These are phyloP conservation scores for Pyrrhosoma nymphula DNA, from an alignment of 2,888 invertebrate genomes.

Conservation along the genomic window DNA sequence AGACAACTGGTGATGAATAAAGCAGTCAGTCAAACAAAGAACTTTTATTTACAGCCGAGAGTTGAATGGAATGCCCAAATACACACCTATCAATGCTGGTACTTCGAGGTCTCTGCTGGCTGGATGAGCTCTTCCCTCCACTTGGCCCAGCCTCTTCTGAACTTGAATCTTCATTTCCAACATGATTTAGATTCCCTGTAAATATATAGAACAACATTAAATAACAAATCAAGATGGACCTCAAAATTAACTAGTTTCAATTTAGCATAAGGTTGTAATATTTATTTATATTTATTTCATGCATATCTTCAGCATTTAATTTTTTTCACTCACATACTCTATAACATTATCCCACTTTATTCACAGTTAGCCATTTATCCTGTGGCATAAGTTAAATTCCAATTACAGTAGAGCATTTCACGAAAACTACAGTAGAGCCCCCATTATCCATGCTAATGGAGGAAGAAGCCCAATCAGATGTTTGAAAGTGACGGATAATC, in stretches of 20 bases:
- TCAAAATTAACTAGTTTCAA: neutral
- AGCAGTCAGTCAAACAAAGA: neutral
- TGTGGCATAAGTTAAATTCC: too few relatives aligned
- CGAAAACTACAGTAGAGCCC: too few relatives aligned
- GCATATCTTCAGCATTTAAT: too few relatives aligned
- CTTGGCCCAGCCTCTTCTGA: conserved; percentile 84
- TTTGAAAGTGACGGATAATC: too few relatives aligned
- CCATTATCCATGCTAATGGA: too few relatives aligned
- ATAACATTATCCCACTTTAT: too few relatives aligned
- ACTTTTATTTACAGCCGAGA: neutral
- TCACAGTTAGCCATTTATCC: too few relatives aligned
- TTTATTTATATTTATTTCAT: neutral
- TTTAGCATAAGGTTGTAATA: too few relatives aligned
- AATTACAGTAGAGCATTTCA: too few relatives aligned
- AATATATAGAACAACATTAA: conserved; percentile 65
- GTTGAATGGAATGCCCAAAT: neutral
- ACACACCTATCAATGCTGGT: conserved; percentile 82
- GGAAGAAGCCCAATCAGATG: too few relatives aligned
- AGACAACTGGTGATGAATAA: too few relatives aligned
- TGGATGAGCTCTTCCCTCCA: conserved; percentile 76
- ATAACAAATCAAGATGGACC: neutral
- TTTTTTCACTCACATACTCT: too few relatives aligned
- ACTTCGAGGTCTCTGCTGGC: conserved; percentile 79
- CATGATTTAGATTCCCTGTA: conserved; percentile 84
- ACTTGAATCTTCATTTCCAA: conserved; percentile 90